Evolutionary conservation across 2,113 vertebrate genomes (phyloP).

Genomic region (Gallinago jamesoni): DNA sequence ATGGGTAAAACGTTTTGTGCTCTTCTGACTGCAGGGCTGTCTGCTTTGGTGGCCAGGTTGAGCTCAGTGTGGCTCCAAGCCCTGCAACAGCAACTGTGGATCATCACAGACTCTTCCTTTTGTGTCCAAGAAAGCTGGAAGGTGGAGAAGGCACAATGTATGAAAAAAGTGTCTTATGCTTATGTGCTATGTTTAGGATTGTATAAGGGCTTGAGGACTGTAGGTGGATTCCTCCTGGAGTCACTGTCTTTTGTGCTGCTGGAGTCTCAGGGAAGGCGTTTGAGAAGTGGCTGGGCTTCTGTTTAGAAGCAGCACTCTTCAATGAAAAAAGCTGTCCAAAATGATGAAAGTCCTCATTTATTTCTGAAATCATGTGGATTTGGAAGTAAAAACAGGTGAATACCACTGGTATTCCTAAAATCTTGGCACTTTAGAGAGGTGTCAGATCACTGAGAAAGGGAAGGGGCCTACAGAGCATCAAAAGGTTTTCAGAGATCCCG

Average conservation of each 20-base stretch:
- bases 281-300: not conserved
- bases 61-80: not conserved
- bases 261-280: not conserved
- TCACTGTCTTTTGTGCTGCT: not conserved
- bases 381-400: not conserved
- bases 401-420: not conserved
- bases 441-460: not conserved
- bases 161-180: not conserved
- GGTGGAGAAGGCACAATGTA: not conserved
- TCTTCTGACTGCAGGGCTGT: not conserved
- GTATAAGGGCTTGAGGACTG: not conserved
- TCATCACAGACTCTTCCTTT: not conserved
- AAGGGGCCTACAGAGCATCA: not conserved
- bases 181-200: not conserved
- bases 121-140: not conserved
- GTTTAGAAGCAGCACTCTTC: not conserved
- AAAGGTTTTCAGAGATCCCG: not conserved
- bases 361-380: not conserved
- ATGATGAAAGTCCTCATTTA: not conserved
- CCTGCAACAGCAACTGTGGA: not conserved
- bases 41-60: not conserved
- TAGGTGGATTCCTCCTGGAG: not conserved
- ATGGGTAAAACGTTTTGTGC: not conserved
- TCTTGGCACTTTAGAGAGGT: not conserved
- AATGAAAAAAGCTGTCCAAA: not conserved